Conservation (phyloP, 1,140 invertebrate species). For the Temnothorax curvispinosus region DNA sequence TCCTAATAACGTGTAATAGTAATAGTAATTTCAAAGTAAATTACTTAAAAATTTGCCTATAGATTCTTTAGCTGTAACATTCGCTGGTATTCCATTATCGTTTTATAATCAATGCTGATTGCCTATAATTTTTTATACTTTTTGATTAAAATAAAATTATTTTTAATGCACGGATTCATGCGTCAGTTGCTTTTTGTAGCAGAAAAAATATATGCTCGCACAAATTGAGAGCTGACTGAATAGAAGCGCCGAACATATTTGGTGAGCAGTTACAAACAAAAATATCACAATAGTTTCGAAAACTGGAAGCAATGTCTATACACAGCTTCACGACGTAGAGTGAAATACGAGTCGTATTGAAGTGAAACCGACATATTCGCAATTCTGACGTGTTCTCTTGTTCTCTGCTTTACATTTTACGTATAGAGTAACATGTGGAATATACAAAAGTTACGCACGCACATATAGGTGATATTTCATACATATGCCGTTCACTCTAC, state of each 20-base stretch:
- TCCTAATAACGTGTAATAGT: neutral
- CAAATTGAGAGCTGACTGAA: slow-evolving; percentile 53
- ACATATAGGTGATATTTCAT: slow-evolving; percentile 18
- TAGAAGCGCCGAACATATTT: slow-evolving; percentile 31
- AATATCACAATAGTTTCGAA: slow-evolving; percentile 45
- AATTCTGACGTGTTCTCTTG: slow-evolving; percentile 39
- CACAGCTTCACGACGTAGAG: slow-evolving; percentile 29
- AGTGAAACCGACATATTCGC: slow-evolving; percentile 50
- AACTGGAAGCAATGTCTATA: slow-evolving; percentile 57
- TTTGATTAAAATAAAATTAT: slow-evolving; percentile 2
- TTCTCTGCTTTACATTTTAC: slow-evolving; percentile 44
- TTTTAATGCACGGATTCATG: neutral
- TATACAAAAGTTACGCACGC: slow-evolving; percentile 27
- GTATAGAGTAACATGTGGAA: slow-evolving; percentile 40
- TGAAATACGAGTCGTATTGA: slow-evolving; percentile 55
- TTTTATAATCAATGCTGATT: neutral
- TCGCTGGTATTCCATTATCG: neutral
- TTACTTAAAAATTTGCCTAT: neutral
- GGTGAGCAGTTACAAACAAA: slow-evolving; percentile 57
- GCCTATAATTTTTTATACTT: neutral
- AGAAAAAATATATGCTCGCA: slow-evolving; percentile 30
- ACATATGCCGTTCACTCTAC: neutral
- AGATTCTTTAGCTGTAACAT: neutral
- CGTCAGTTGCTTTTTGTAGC: slow-evolving; percentile 17
- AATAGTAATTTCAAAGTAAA: slow-evolving; percentile 1